Base-by-base conservation (phyloP, 2,888 invertebrate genomes). In the Plebejus anna region DNA sequence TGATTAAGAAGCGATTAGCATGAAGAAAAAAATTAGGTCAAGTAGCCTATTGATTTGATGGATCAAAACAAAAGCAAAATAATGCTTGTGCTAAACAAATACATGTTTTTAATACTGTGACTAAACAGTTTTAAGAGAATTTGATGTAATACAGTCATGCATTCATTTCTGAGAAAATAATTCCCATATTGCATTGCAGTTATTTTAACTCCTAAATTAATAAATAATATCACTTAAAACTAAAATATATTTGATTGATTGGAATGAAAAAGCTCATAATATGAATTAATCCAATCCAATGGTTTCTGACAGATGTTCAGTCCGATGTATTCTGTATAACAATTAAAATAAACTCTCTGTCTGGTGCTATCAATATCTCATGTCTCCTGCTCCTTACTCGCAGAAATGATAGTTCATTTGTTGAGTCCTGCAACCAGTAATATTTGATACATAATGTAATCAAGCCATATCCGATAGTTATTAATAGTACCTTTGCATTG, bases 311-410 rank as follows among this genome's bases (percentile, higher is more conserved):
- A 22, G 22, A 1, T 42, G 42, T 75, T 81, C 91, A 94, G 82
- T 94, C 94, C 47, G 94, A 88, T 77, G 98, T 98, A 91, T 97
- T 98, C 89, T 98, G 98, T 84, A 99, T 97, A 70, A 98, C 98
- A 87, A 98, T 98, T 70, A 99, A 94, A 87, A 98, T 96, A 87
- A 98, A 99, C 87, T 99, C 98, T 87, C 98, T 97, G 86, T 99
- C 98, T 38, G 99, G 99, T 36, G 99, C 99, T 76, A 99, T 97
- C 96, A 99, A 97, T 83, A 99, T 98, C 94, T 99, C 99, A 87
- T 99, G 98, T 88, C 99, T 98, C 92, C 98, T 98, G 78, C 99
- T 98, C 82, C 99, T 95, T 78, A 99, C 96, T 77, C 99, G 95
- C 16, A 99, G 94, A 90, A 99, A 99, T 79, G 98, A 98, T 81